Base-by-base conservation (phyloP, 2,888 invertebrate species). In the Caenorhabditis macrosperma region DNA sequence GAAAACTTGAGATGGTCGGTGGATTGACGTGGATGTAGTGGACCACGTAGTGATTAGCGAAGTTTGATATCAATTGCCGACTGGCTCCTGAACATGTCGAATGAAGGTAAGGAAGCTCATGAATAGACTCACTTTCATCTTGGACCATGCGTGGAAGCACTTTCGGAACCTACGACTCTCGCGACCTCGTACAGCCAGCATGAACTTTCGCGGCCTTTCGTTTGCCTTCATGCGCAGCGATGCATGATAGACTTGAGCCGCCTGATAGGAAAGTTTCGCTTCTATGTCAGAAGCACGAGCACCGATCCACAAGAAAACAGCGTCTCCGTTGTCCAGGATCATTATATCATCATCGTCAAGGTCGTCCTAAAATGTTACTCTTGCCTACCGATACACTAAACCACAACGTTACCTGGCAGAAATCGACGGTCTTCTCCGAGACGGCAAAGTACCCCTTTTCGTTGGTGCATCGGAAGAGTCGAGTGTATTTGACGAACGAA, bases 401-500 rank as follows among this genome's bases (percentile, higher is more conserved):
- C 17, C 3, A 26, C 17, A 7, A 26, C 9, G 9, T 60, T 54
- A 95, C 95, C 93, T 97, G 96, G 91, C 96, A 97, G 92, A 97
- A 97, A 92, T 97, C 97, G 0, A 96, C 95, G 92, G 98, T 99
- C 91, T 99, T 99, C 92, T 99, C 99, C 0, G 97, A 97, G 46
- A 99, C 97, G 0, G 95, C 95, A 91, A 99, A 99, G 92, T 97
- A 99, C 5, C 99, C 99, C 91, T 97, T 97, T 91, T 99, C 99
- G 91, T 99, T 99, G 54, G 98, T 99, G 92, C 99, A 99, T 67
- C 99, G 94, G 93, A 99, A 99, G 44, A 99, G 93, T 59, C 99
- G 93, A 1, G 96, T 95, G 91, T 94, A 95, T 90, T 95, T 94
- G 94, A 99, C 96, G 91, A 95, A 99, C 48, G 94, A 94, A 0